Percentiles rank a stretch among this genome's conserved stretches.
Evolutionary conservation across 1,140 invertebrate genomes (phyloP).

Genomic region (Rhizoglyphus robini): DNA sequence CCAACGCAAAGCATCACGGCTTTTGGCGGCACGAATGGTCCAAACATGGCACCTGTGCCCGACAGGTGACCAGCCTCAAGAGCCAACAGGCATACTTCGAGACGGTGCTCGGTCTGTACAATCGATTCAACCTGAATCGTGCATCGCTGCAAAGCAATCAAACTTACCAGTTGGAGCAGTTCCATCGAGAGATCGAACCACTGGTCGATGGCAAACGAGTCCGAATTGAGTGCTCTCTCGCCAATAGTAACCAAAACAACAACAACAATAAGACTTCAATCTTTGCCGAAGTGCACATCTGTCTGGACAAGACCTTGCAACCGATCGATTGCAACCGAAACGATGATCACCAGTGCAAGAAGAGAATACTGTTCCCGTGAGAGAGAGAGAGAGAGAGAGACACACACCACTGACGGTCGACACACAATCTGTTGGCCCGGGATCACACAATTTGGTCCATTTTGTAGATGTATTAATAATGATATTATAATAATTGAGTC

Average conservation of each 20-base stretch:
- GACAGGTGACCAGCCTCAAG: neutral
- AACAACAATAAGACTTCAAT: neutral
- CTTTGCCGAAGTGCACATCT: neutral
- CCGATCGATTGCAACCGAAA: neutral
- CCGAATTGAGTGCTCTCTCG: conserved; percentile 2
- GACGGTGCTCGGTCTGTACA: neutral
- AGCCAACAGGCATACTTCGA: neutral
- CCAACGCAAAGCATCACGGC: neutral
- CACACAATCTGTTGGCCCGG: too few relatives aligned
- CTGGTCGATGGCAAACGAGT: neutral
- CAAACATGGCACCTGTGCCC: conserved; percentile 12
- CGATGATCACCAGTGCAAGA: conserved; percentile 7
- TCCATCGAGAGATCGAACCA: neutral
- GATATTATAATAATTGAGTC: too few relatives aligned
- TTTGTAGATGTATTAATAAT: too few relatives aligned
- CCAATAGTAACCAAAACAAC: neutral
- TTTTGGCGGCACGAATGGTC: conserved; percentile 8
- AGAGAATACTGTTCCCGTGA: neutral
- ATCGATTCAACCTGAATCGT: neutral
- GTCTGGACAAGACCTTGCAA: conserved; percentile 9
- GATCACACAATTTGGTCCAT: too few relatives aligned
- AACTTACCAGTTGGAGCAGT: neutral
- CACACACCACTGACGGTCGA: too few relatives aligned
- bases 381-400: too few relatives aligned
- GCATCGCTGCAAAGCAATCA: neutral